Evolutionary conservation across 37 sponge, comb jelly and placozoan species (phyloP), one percentile per base, ranked within the genome.

Genomic region (Mnemiopsis leidyi): DNA sequence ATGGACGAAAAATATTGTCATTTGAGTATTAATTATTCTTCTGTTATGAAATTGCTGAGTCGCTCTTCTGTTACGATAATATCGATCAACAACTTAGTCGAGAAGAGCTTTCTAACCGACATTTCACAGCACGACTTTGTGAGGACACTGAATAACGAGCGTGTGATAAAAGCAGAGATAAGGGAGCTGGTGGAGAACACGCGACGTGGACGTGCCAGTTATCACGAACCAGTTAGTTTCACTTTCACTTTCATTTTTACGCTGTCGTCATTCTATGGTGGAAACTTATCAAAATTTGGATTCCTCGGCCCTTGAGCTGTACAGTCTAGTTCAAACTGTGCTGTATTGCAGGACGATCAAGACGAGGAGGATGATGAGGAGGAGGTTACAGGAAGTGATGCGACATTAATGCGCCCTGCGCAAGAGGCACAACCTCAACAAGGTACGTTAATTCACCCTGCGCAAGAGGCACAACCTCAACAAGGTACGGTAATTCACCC

Each of bases 151-250:
- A 83, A 83, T 21, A 71, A 71, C 25, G 73, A 71, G 23, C 73
- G 73, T n/a, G 73, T 71, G 73, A 71, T 71, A 7, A 71, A 71
- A 23, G 73, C 73, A n/a, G 73, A 71, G 73, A 71, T 71, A n/a
- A 3, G 73, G 73, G 73, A 71, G 26, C 73, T 71, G 3, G 73
- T 71, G 73, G 73, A 71, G 23, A 71, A 25, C 7, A 71, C 73
- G 7, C 73, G 73, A 18, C 73, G 73, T 30, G 73, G 73, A 71
- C 7, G 73, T 3, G 73, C 23, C 25, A 71, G 73, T 18, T 23
- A 71, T 71, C 73, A 23, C 2, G 73, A 71, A 71, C 73, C 73
- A 30, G 73, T 71, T 18, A 71, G 73, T 71, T 23, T 71, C n/a
- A n/a, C n/a, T n/a, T n/a, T n/a, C n/a, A n/a, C n/a, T n/a, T n/a